phyloP scores from a whole-genome alignment of 2,113 vertebrate genomes.

The Xerus inauris region DNA sequence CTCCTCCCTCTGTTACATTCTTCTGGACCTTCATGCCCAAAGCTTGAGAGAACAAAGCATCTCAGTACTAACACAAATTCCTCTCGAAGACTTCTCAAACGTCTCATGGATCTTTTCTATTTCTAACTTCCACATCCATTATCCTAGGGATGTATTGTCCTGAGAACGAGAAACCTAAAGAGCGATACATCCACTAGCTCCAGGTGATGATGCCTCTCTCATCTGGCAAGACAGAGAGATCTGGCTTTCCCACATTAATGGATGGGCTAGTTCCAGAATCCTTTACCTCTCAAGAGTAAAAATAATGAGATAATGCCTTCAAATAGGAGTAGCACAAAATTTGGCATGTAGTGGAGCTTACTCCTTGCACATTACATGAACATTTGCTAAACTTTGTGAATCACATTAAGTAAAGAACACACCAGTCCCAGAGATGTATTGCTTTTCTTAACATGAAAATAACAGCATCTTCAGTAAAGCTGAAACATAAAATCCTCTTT shows the following conservation, averaged over 20 bases:
- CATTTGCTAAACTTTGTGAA: constrained; percentile 12
- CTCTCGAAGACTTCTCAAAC: background rate
- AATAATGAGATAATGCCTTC: background rate
- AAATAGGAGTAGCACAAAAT: background rate
- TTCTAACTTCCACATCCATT: background rate
- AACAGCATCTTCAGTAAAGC: background rate
- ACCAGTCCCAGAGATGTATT: background rate
- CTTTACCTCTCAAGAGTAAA: background rate
- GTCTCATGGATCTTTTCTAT: background rate
- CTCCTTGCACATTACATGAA: background rate
- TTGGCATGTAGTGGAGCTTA: background rate
- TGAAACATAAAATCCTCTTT: background rate
- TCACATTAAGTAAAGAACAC: background rate
- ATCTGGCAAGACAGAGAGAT: background rate
- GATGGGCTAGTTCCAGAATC: background rate
- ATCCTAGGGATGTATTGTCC: background rate
- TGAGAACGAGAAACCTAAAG: background rate
- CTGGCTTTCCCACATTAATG: background rate
- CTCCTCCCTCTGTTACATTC: too few species aligned
- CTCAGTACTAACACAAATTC: background rate
- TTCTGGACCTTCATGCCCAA: too few species aligned
- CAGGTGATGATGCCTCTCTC: background rate
- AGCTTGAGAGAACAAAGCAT: background rate
- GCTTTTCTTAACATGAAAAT: constrained; percentile 30
- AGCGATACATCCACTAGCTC: background rate